These are phyloP conservation scores for Charaxes varanes DNA, from an alignment of 1,140 invertebrate species.

Conservation along the genomic window DNA sequence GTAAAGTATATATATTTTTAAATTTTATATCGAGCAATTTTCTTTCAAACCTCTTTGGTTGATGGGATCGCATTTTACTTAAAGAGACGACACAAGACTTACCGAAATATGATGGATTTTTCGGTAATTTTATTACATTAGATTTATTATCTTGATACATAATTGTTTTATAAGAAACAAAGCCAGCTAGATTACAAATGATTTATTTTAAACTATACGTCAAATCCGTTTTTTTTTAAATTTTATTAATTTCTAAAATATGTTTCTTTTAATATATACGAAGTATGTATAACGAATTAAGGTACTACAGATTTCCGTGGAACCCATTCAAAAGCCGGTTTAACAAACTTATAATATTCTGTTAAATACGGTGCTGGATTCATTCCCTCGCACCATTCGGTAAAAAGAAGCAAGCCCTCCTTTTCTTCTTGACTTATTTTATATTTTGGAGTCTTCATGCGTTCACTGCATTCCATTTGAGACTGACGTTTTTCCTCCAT, in stretches of 20 bases:
- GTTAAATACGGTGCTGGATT: slow-evolving; percentile 55
- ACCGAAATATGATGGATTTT: slow-evolving; percentile 10
- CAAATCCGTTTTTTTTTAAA: too few relatives aligned
- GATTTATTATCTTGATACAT: slow-evolving; percentile 26
- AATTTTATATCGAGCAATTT: not conserved
- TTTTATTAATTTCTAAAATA: too few relatives aligned
- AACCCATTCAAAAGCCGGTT: slow-evolving; percentile 47
- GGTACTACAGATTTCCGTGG: slow-evolving; percentile 30
- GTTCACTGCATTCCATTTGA: slow-evolving; percentile 27
- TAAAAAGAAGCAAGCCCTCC: slow-evolving; percentile 63
- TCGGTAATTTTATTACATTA: slow-evolving; percentile 24
- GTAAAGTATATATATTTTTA: slow-evolving; percentile 23
- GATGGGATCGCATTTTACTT: slow-evolving; percentile 10
- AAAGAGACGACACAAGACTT: not conserved
- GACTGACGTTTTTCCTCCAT: slow-evolving; percentile 42
- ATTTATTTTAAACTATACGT: slow-evolving; percentile 5
- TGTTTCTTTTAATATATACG: slow-evolving; percentile 3
- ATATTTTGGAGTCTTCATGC: slow-evolving; percentile 24
- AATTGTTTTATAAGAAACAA: slow-evolving; percentile 16
- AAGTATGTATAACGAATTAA: slow-evolving; percentile 8
- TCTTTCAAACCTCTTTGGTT: slow-evolving; percentile 5
- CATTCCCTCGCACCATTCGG: slow-evolving; percentile 67
- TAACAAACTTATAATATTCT: slow-evolving; percentile 51
- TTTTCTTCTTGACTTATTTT: slow-evolving; percentile 55
- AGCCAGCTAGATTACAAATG: slow-evolving; percentile 17